Percentiles rank a stretch among this genome's conserved stretches.
Evolutionary conservation across 1,140 invertebrate genomes (phyloP).

Genomic region (Drosophila azteca): DNA sequence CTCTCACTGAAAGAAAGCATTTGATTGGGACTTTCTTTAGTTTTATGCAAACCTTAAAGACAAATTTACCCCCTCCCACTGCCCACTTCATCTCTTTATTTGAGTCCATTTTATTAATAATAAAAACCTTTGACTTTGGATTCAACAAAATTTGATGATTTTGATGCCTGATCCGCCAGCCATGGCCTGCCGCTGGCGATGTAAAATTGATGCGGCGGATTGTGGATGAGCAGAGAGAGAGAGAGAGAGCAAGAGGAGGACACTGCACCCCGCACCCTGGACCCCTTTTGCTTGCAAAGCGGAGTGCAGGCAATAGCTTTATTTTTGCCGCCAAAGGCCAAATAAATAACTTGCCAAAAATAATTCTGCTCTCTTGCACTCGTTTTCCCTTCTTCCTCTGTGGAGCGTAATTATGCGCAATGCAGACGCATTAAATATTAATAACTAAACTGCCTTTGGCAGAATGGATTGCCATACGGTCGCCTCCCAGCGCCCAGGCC

Average conservation of each 20-base stretch:
- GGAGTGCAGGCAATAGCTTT: slow-evolving; percentile 47
- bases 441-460: slow-evolving; percentile 62
- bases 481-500: slow-evolving; percentile 7
- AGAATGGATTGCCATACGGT: slow-evolving; percentile 42
- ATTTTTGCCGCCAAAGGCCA: slow-evolving; percentile 53
- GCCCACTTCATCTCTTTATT: no score
- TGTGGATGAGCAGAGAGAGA: not conserved
- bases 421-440: slow-evolving; percentile 61
- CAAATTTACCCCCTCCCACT: not conserved
- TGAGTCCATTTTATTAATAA: slow-evolving; percentile 40
- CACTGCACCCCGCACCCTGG: not conserved
- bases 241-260: no score
- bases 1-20: no score
- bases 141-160: slow-evolving; percentile 7
- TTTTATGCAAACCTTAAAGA: no score
- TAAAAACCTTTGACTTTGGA: slow-evolving; percentile 44
- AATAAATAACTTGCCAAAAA: slow-evolving; percentile 54
- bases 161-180: no score
- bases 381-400: slow-evolving; percentile 4
- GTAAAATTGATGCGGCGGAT: no score
- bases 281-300: not conserved
- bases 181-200: no score
- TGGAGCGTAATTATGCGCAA: slow-evolving; percentile 51
- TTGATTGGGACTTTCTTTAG: no score
- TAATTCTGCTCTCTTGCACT: slow-evolving; percentile 31